phyloP scores from a whole-genome alignment of 2,113 vertebrate genomes.

The Chascanopsetta lugubris region DNA sequence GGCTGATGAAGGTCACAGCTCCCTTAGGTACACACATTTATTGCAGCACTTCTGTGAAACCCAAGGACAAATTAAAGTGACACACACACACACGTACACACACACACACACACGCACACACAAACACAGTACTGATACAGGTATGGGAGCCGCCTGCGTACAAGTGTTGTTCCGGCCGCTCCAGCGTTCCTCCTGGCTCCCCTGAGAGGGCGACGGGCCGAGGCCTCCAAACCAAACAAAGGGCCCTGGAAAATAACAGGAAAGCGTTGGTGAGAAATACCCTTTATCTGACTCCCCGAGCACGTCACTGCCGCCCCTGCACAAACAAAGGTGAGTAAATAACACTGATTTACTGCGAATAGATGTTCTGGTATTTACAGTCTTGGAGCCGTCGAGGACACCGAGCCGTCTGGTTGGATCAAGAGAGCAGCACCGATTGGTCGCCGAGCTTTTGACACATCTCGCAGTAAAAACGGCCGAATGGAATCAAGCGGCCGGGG shows the following conservation, averaged over 20 bases:
- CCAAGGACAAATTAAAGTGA: conserved; percentile 51
- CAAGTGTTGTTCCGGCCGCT: conserved; percentile 41
- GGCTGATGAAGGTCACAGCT: not conserved
- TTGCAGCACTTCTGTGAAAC: not conserved
- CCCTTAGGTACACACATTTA: not conserved
- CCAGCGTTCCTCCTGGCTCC: conserved; percentile 85
- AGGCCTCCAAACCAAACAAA: conserved; percentile 95
- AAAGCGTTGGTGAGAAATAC: conserved; percentile 99
- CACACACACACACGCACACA: conserved; percentile 4
- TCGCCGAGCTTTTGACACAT: too few species aligned
- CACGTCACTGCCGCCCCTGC: conserved; percentile 92
- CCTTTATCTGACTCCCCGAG: conserved; percentile 93
- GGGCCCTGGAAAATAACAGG: conserved; percentile 96
- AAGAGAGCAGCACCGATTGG: too few species aligned
- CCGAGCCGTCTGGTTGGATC: too few species aligned
- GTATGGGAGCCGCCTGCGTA: conserved; percentile 46
- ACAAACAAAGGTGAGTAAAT: conserved; percentile 99
- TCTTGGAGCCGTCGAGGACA: conserved; percentile 59
- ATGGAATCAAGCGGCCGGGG: too few species aligned
- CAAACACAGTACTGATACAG: conserved; percentile 27
- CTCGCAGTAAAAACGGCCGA: too few species aligned
- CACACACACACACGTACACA: conserved; percentile 8
- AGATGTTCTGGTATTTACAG: conserved; percentile 88
- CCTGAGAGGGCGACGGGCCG: conserved; percentile 89
- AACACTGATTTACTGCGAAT: conserved; percentile 93